Evolutionary conservation across 1,140 invertebrate species (phyloP), one percentile per base, ranked within the genome.

Genomic region (Aethina tumida): DNA sequence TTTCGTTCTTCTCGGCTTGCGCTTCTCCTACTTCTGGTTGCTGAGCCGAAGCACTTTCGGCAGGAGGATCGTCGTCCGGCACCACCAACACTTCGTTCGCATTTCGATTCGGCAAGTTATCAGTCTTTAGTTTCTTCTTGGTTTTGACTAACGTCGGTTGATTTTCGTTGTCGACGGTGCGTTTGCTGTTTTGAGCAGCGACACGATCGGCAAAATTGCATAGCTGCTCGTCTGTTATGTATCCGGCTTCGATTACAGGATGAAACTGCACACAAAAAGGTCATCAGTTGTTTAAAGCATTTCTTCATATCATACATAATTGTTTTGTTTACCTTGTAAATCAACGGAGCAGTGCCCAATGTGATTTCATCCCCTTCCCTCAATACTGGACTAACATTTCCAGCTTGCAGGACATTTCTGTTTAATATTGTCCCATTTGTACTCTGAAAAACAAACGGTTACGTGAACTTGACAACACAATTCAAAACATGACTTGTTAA

Each of bases 401-500:
- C 9, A 17, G 20, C 33, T 37, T 47, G 16, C 29, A 32, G 2
- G 41, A 13, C 9, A 29, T 34, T 12, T 38, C 19, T n/a, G 17
- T 51, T 51, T 4, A 51, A 33, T 14, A 42, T 10, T 3, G 45
- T 51, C 12, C 49, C 49, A 43, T 51, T 51, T 7, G 45, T 45
- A 29, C 49, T 51, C 49, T 51, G 22, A 5, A 37, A 37, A 32
- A 26, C 4, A 36, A 30, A 13, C 9, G 16, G 2, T n/a, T n/a
- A n/a, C n/a, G n/a, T n/a, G n/a, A n/a, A n/a, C n/a, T n/a, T n/a
- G n/a, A n/a, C n/a, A n/a, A 31, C 6, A 42, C n/a, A 13, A 41
- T n/a, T 4, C 13, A 35, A 27, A n/a, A 12, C 14, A 13, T 28
- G 27, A 15, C 7, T 8, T n/a, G 9, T 7, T 38, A 18, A 17